Conservation (phyloP, 2,113 vertebrate species). For the Odocoileus virginianus region DNA sequence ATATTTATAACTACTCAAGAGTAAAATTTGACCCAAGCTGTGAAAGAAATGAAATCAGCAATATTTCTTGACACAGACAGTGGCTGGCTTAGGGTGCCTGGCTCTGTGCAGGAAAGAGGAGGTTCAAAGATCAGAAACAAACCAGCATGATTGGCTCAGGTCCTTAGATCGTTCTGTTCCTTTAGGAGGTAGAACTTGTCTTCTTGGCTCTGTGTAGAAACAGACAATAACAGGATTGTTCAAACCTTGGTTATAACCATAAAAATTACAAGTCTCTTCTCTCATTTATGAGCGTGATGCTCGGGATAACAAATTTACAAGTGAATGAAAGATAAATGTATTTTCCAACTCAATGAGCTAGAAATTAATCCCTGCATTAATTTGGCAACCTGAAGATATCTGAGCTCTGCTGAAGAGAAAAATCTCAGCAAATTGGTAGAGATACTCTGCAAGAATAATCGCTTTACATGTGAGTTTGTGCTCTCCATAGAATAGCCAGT, state of each 20-base stretch:
- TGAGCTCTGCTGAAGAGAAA: not conserved
- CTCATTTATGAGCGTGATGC: constrained; percentile 12
- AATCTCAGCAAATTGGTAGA: not conserved
- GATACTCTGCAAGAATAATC: not conserved
- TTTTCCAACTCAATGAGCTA: not conserved
- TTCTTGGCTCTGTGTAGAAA: constrained; percentile 13
- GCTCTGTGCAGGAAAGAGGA: not conserved
- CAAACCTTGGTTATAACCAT: not conserved
- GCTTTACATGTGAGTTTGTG: not conserved
- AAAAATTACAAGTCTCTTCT: not conserved
- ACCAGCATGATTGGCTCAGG: not conserved
- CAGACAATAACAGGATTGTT: constrained; percentile 37
- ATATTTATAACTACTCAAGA: not conserved
- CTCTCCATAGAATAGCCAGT: not conserved
- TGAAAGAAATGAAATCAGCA: constrained; percentile 15
- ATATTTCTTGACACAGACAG: not conserved
- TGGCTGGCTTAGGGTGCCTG: not conserved
- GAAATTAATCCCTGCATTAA: not conserved
- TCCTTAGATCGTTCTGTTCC: not conserved
- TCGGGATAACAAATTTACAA: constrained; percentile 7
- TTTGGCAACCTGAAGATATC: not conserved
- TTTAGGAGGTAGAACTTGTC: not conserved
- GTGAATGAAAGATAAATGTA: not conserved
- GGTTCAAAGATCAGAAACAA: not conserved
- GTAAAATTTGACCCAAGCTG: not conserved